phyloP scores from a whole-genome alignment of 2,113 vertebrate species.

The Struthidea cinerea region DNA sequence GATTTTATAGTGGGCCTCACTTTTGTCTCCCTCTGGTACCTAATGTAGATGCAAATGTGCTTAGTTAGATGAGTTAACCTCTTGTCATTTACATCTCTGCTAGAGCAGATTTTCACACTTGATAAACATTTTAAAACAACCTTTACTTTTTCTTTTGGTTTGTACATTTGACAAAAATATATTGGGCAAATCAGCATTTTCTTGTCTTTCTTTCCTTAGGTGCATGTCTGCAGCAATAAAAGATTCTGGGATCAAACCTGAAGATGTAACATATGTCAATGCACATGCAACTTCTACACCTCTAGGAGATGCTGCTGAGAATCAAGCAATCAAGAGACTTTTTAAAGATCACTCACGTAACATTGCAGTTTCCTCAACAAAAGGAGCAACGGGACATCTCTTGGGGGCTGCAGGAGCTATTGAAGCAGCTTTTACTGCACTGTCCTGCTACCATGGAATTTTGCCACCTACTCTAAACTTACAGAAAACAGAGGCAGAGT shows the following conservation, averaged over 20 bases:
- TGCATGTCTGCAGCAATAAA: conserved; percentile 92
- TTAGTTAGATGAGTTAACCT: not conserved
- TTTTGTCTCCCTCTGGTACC: not conserved
- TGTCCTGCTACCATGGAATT: conserved; percentile 85
- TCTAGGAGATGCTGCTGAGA: conserved; percentile 93
- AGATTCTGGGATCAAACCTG: conserved; percentile 75
- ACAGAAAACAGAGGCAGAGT: conserved; percentile 84
- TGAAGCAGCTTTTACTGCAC: conserved; percentile 87
- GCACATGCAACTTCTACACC: conserved; percentile 96
- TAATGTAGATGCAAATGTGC: not conserved
- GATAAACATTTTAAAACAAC: not conserved
- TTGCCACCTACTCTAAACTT: conserved; percentile 94
- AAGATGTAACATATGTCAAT: conserved; percentile 88
- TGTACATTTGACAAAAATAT: not conserved
- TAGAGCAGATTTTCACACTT: not conserved
- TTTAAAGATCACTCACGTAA: conserved; percentile 72
- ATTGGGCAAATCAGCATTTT: not conserved
- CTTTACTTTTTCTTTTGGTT: not conserved
- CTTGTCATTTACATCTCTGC: not conserved
- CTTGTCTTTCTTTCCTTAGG: conserved; percentile 58
- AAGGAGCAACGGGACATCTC: conserved; percentile 93
- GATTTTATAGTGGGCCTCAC: not conserved
- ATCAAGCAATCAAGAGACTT: conserved; percentile 87
- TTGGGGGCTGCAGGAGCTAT: conserved; percentile 90
- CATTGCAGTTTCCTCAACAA: conserved; percentile 91